These are phyloP conservation scores for Chymomyza fuscimana DNA, from an alignment of 2,888 invertebrate species.

Conservation along the genomic window DNA sequence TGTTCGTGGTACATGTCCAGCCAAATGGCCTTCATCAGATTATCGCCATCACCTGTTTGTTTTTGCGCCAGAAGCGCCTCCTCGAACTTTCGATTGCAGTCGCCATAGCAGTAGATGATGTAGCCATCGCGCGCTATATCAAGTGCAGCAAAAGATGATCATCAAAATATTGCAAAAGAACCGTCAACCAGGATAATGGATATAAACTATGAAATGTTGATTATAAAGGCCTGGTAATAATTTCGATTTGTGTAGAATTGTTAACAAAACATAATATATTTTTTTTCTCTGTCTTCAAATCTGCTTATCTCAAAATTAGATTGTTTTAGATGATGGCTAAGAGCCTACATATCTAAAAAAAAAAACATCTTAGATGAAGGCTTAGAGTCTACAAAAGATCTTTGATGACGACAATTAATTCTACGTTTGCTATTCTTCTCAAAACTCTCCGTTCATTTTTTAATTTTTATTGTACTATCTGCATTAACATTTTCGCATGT, in stretches of 20 bases:
- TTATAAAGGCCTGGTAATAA: background rate
- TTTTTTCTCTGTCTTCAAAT: too few relatives aligned
- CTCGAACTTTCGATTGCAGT: constrained; percentile 80
- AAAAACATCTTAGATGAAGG: too few relatives aligned
- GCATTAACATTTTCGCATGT: too few relatives aligned
- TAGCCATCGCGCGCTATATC: constrained; percentile 79
- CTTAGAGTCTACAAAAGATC: too few relatives aligned
- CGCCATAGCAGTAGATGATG: constrained; percentile 80
- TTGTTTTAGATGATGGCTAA: too few relatives aligned
- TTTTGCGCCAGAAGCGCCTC: constrained; percentile 79
- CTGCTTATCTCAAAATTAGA: too few relatives aligned
- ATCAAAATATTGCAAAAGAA: constrained; percentile 12
- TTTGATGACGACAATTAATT: too few relatives aligned
- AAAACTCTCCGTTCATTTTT: too few relatives aligned
- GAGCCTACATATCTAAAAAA: too few relatives aligned
- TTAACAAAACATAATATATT: too few relatives aligned
- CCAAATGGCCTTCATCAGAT: constrained; percentile 80
- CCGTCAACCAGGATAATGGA: background rate
- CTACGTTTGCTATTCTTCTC: too few relatives aligned
- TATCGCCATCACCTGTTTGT: constrained; percentile 80
- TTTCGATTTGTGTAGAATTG: background rate
- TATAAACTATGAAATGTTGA: background rate
- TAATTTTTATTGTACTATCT: too few relatives aligned
- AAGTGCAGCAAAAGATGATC: constrained; percentile 17
- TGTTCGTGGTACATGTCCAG: constrained; percentile 80